These are phyloP conservation scores for Saturnia pavonia DNA, from an alignment of 2,888 invertebrate species.

Conservation along the genomic window DNA sequence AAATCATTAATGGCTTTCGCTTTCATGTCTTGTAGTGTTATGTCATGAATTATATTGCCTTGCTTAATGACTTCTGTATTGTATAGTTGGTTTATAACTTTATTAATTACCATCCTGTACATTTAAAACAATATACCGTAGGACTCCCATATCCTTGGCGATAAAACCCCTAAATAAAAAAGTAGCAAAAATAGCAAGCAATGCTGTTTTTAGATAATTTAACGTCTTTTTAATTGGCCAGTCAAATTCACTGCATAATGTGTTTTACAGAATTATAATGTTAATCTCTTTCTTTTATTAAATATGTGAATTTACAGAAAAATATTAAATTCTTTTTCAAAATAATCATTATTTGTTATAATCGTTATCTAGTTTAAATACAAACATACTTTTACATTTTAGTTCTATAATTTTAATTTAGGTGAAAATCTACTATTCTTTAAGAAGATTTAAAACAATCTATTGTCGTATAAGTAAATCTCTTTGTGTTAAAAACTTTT, in stretches of 20 bases:
- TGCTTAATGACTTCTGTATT: constrained; percentile 30
- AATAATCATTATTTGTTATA: too few species aligned
- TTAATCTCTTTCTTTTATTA: background rate
- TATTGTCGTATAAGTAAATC: background rate
- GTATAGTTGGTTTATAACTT: constrained; percentile 34
- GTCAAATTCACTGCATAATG: background rate
- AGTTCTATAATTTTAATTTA: background rate
- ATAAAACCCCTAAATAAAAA: too few species aligned
- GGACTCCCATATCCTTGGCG: too few species aligned
- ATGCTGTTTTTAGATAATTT: background rate
- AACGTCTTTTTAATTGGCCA: background rate
- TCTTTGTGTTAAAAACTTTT: background rate
- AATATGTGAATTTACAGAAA: background rate
- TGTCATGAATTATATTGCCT: constrained; percentile 34
- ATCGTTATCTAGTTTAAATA: background rate
- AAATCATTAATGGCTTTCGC: constrained; percentile 33
- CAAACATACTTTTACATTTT: background rate
- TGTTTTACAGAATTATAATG: background rate
- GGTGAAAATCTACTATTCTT: background rate
- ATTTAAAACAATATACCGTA: too few species aligned
- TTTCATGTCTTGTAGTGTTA: constrained; percentile 37
- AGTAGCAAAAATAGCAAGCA: background rate
- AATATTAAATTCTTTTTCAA: background rate
- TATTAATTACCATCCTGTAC: background rate
- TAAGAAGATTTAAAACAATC: background rate